Evolutionary conservation across 2,888 invertebrate genomes (phyloP).

Genomic region (Stegana nigrithorax): DNA sequence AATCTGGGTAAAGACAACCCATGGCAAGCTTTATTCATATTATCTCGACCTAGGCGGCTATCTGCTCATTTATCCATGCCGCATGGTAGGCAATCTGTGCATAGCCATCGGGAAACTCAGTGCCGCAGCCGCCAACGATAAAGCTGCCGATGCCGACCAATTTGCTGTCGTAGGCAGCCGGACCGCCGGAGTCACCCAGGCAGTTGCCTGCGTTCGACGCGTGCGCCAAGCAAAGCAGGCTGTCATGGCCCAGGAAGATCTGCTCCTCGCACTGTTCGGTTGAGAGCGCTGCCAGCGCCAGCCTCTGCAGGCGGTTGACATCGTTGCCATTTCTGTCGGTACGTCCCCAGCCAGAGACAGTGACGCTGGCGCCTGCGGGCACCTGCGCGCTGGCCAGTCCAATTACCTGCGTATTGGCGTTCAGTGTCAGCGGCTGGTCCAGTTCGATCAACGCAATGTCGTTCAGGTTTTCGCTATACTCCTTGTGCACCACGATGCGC

Average conservation of each 20-base stretch:
- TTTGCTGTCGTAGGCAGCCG: constrained; percentile 54
- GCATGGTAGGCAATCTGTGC: constrained; percentile 47
- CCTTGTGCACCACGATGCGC: constrained; percentile 50
- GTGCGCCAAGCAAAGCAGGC: constrained; percentile 59
- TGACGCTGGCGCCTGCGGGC: constrained; percentile 41
- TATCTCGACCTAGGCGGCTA: too few relatives aligned
- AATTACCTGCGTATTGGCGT: constrained; percentile 46
- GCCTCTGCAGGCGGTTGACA: constrained; percentile 50
- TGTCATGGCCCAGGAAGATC: constrained; percentile 39
- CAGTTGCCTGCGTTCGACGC: constrained; percentile 51
- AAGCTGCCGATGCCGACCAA: constrained; percentile 63
- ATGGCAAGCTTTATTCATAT: too few relatives aligned
- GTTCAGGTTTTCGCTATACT: constrained; percentile 43
- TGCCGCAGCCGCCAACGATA: constrained; percentile 52
- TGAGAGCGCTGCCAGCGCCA: constrained; percentile 45
- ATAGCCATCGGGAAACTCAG: constrained; percentile 60
- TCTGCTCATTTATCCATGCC: constrained; percentile 51
- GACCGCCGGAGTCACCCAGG: constrained; percentile 64
- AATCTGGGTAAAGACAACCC: too few relatives aligned
- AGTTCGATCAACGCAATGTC: constrained; percentile 60
- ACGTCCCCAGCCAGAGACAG: constrained; percentile 62
- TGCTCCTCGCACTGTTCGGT: constrained; percentile 38
- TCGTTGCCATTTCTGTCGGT: constrained; percentile 33
- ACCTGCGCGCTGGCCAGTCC: constrained; percentile 43
- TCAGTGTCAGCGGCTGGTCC: constrained; percentile 44